A percentile compares a stretch with the other conserved stretches of the same genome.
These are phyloP conservation scores for Protonibea diacanthus DNA, from an alignment of 2,797 vertebrate species.

Conservation along the genomic window DNA sequence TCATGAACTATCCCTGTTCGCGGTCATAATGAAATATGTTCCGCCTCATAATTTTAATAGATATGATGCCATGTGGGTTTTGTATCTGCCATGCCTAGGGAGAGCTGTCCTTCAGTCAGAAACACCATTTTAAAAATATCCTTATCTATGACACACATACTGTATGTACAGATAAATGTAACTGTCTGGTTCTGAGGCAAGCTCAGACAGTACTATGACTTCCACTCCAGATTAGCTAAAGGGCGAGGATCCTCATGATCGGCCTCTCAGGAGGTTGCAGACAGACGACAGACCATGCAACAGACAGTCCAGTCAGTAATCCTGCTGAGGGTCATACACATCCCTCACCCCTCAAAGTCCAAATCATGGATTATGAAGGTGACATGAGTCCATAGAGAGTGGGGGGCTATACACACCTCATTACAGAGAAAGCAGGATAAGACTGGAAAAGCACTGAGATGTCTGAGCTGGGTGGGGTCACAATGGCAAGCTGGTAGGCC, in stretches of 20 bases:
- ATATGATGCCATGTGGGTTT: constrained; percentile 4
- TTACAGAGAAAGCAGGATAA: constrained; percentile 79
- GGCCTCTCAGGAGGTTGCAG: constrained; percentile 49
- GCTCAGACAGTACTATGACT: constrained; percentile 40
- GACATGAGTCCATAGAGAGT: constrained; percentile 67
- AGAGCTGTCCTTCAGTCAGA: constrained; percentile 31
- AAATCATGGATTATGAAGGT: constrained; percentile 77
- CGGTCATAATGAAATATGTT: constrained; percentile 29
- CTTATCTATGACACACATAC: constrained; percentile 43
- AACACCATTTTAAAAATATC: constrained; percentile 51
- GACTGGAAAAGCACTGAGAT: constrained; percentile 47
- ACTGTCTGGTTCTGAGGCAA: constrained; percentile 24
- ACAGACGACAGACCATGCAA: constrained; percentile 75
- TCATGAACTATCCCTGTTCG: constrained; percentile 33
- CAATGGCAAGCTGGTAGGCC: constrained; percentile 29
- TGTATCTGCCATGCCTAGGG: constrained; percentile 7
- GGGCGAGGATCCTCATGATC: constrained; percentile 37
- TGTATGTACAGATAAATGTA: constrained; percentile 43
- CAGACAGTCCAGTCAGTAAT: constrained; percentile 74
- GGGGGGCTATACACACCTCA: constrained; percentile 60
- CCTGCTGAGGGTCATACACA: constrained; percentile 51
- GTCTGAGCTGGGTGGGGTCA: constrained; percentile 62
- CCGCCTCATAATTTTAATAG: constrained; percentile 25
- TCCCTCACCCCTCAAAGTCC: constrained; percentile 38
- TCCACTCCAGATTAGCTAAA: constrained; percentile 71